A percentile compares a stretch with the other conserved stretches of the same genome.
Conservation (phyloP, 2,797 vertebrate species). For the Molossus alvarezi region DNA sequence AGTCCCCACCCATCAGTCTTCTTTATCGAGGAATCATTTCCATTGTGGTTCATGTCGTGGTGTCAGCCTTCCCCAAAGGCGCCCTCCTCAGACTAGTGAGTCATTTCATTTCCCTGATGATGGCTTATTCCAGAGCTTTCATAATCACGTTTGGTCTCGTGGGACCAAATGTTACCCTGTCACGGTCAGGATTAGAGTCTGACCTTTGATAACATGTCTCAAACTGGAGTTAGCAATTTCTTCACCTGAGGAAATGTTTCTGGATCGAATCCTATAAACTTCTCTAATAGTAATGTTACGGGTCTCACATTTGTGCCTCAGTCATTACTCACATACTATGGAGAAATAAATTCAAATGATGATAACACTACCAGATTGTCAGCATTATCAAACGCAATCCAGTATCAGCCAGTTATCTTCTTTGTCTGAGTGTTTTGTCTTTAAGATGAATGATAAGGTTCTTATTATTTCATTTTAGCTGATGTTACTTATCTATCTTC, state of each 20-base stretch:
- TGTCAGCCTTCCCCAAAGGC: background rate
- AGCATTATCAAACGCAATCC: background rate
- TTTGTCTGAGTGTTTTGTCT: slow-evolving; percentile 6
- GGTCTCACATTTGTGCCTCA: background rate
- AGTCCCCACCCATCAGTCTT: rapidly evolving
- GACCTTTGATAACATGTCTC: background rate
- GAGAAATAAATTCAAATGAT: background rate
- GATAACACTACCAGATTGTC: background rate
- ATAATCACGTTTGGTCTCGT: background rate
- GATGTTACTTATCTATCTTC: background rate
- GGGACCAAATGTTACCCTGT: background rate
- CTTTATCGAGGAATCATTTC: background rate
- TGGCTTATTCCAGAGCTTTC: slow-evolving; percentile 26
- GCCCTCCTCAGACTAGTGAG: background rate
- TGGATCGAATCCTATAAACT: background rate
- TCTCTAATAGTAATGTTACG: background rate
- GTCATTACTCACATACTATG: background rate
- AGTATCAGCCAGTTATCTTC: background rate
- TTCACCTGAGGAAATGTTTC: slow-evolving; percentile 26
- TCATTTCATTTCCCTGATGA: background rate
- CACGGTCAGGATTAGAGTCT: background rate
- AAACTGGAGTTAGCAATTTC: background rate
- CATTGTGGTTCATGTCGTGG: background rate
- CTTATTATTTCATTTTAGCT: slow-evolving; percentile 10
- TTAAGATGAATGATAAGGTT: slow-evolving; percentile 57